Evolutionary conservation across 2,113 vertebrate genomes (phyloP), one percentile per base, ranked within the genome.

Genomic region (Trachemys scripta): DNA sequence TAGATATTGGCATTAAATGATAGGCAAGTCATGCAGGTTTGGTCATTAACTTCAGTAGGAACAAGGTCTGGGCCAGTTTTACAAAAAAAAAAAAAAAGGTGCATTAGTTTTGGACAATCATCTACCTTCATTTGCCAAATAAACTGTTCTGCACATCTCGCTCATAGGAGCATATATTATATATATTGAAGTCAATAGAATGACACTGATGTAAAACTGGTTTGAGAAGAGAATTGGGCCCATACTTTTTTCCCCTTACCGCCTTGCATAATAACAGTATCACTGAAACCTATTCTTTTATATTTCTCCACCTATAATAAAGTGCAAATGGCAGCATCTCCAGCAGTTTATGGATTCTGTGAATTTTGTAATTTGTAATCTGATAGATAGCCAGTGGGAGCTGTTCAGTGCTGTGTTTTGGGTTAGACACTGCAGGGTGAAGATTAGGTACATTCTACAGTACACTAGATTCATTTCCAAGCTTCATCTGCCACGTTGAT

Each of bases 261-360:
- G 54, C 57, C 31, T 85, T 38, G 35, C 27, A 80, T 90, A 9
- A 91, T 80, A 93, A 95, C 72, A 88, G 22, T 82, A 93, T 85
- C 20, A 53, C 25, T 88, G 72, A 82, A 80, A 95, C 56, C 69
- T 97, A 90, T 69, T 95, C 92, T 92, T 19, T 88, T 88, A 50
- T 56, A 14, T 16, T n/a, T n/a, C 17, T 69, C 35, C 35, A 53
- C 79, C 13, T 83, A 10, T 81, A 78, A 51, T 8, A 27, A 29
- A 78, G 24, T 1, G 22, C 16, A 14, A 88, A 45, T 38, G 80
- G 80, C 84, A 88, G 76, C 72, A 79, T 50, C 1, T 3, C 2
- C 8, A 47, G 0, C 78, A 12, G 57, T 27, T 49, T 8, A 50
- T 0, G 38, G 53, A 10, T 75, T 83, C 91, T 95, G 76, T 47